phyloP scores from a whole-genome alignment of 37 sponge, comb jelly and placozoan species.

The Geodia barretti region DNA sequence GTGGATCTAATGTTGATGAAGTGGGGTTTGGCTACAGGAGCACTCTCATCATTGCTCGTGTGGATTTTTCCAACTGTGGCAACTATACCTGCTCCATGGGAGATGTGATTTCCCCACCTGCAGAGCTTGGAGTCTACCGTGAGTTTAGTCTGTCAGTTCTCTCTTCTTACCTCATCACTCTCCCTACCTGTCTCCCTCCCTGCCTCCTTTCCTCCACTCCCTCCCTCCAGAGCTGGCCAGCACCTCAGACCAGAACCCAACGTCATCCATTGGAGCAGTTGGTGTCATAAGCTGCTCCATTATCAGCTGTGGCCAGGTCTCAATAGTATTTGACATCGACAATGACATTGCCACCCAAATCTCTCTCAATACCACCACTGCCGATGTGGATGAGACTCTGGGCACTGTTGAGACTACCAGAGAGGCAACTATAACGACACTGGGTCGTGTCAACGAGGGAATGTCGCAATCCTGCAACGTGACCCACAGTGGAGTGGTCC shows the following conservation, averaged over 20 bases:
- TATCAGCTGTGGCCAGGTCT: neutral
- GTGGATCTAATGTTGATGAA: neutral
- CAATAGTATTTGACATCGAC: neutral
- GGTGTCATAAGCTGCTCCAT: neutral
- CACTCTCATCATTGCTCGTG: neutral
- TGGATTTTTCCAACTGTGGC: neutral
- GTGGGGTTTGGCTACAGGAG: neutral
- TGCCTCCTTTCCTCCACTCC: neutral
- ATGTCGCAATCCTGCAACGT: neutral
- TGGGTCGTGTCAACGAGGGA: neutral
- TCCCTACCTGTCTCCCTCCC: neutral
- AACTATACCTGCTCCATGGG: neutral
- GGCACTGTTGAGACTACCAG: too few species aligned
- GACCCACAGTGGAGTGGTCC: neutral
- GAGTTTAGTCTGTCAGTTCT: neutral
- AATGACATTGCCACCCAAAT: neutral
- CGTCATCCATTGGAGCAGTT: neutral
- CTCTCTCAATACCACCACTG: neutral
- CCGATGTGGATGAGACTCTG: neutral
- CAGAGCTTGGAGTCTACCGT: neutral
- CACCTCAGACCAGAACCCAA: neutral
- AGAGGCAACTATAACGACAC: neutral
- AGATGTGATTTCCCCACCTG: neutral
- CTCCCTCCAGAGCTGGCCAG: neutral
- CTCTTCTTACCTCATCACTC: neutral